Conservation (phyloP, 1,140 invertebrate genomes). For the Daktulosphaira vitifoliae region DNA sequence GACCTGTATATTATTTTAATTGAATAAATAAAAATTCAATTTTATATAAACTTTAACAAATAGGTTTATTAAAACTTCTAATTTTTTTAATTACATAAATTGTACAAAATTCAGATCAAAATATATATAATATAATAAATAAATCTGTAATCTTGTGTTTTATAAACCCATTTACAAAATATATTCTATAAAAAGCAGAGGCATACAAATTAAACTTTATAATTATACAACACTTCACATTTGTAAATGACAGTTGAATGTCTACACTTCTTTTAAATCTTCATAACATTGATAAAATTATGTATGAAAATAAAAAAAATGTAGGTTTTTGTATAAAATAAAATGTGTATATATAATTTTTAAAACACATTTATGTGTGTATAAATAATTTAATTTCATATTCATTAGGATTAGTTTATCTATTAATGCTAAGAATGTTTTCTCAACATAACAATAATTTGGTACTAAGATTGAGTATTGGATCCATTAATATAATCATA, state of each 20-base stretch:
- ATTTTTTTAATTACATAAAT: neutral
- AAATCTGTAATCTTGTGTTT: neutral
- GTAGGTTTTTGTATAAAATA: too few relatives aligned
- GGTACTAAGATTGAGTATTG: neutral
- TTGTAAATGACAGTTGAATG: too few relatives aligned
- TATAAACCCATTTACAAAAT: neutral
- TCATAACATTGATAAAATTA: too few relatives aligned
- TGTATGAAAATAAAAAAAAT: too few relatives aligned
- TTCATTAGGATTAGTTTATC: neutral
- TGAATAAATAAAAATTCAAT: too few relatives aligned
- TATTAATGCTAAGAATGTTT: neutral
- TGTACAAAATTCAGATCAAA: constrained; percentile 25
- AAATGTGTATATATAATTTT: neutral
- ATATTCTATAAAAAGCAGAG: neutral
- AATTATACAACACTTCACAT: too few relatives aligned
- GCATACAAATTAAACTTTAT: too few relatives aligned
- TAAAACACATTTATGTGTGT: neutral
- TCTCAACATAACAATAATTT: neutral
- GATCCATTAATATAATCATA: constrained; percentile 18
- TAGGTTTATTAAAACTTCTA: too few relatives aligned
- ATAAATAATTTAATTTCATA: too few relatives aligned
- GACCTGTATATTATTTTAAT: too few relatives aligned
- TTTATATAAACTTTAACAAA: too few relatives aligned
- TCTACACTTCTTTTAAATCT: too few relatives aligned
- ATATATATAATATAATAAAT: constrained; percentile 6